These are phyloP conservation scores for Zoroaster sp. DNA, from an alignment of 53 echinoderm and acorn worm species.

Conservation along the genomic window DNA sequence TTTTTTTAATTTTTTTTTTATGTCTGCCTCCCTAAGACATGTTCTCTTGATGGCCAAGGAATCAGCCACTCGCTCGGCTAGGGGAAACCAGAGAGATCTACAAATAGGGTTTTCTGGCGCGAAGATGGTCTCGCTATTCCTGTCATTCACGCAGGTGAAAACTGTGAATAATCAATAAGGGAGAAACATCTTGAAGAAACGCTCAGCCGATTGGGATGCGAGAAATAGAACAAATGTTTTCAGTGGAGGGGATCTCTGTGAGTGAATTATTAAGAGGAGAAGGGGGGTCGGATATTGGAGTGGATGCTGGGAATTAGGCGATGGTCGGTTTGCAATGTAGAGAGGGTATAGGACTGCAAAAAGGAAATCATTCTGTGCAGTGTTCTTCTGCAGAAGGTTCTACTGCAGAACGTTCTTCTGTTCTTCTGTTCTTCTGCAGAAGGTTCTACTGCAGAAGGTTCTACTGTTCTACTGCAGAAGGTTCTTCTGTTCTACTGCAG, in stretches of 20 bases:
- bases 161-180: slow-evolving; percentile 10
- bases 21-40: background rate
- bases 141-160: slow-evolving; percentile 23
- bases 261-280: background rate
- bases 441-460: no score
- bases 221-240: background rate
- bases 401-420: no score
- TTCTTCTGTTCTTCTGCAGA: background rate
- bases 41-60: background rate
- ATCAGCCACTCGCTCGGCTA: background rate
- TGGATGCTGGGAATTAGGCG: background rate
- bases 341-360: no score
- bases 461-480: no score
- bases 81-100: slow-evolving; percentile 16
- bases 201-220: background rate
- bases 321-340: background rate
- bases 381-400: no score
- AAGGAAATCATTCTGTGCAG: no score
- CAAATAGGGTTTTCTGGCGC: slow-evolving; percentile 32
- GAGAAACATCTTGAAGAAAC: slow-evolving; percentile 1
- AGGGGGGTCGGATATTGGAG: background rate
- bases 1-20: no score
- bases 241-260: background rate
- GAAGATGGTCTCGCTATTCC: background rate
- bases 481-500: no score